These are phyloP conservation scores for Strigamia transsilvanica DNA, from an alignment of 2,888 invertebrate species.

Conservation along the genomic window DNA sequence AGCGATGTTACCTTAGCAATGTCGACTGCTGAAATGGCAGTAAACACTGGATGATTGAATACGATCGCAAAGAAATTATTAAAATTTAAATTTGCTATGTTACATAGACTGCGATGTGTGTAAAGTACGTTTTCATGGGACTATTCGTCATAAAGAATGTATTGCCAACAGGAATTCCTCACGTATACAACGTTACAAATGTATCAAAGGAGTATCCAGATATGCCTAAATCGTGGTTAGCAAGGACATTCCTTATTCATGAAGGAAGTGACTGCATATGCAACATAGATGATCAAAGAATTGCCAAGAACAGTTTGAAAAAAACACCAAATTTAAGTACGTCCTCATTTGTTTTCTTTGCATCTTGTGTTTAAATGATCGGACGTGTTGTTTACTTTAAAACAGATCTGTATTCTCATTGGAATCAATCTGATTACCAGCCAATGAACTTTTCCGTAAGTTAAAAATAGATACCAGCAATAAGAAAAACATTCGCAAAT, in stretches of 20 bases:
- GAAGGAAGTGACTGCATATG: slow-evolving; percentile 34
- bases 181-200: not conserved
- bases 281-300: not conserved
- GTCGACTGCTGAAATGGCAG: not conserved
- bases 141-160: slow-evolving; percentile 27
- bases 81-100: slow-evolving; percentile 27
- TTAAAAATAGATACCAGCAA: not conserved
- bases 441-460: not conserved
- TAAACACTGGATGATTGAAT: not conserved
- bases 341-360: not conserved
- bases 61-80: not conserved
- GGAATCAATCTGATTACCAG: not conserved
- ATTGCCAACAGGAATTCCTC: not conserved
- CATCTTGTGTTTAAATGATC: not conserved
- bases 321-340: not conserved
- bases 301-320: not conserved
- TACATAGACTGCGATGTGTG: slow-evolving; percentile 24
- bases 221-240: slow-evolving; percentile 33
- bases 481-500: no score
- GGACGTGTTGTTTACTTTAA: not conserved
- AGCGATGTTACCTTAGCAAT: not conserved
- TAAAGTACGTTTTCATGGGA: not conserved
- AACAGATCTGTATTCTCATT: slow-evolving; percentile 9
- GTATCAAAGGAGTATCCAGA: not conserved
- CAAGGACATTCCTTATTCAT: slow-evolving; percentile 33